Conservation (phyloP, 2,797 vertebrate genomes). For the Hybognathus amarus region DNA sequence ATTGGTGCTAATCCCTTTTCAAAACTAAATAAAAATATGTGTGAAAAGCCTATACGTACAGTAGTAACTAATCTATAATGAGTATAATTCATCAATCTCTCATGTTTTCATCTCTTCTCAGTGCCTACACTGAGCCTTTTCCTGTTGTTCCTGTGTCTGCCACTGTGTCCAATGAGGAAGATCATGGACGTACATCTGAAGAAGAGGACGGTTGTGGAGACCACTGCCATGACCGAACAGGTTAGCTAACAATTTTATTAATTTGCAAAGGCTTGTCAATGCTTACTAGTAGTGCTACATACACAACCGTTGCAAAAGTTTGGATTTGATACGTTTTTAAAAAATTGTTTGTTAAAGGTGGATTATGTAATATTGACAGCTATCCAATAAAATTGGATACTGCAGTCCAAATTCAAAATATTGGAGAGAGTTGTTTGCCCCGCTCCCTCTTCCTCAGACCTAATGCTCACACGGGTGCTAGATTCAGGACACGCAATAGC, state of each 20-base stretch:
- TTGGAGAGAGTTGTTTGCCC: not conserved
- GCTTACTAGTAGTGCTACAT: not conserved
- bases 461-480: not conserved
- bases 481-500: not conserved
- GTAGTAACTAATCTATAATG: not conserved
- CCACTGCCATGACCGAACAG: slow-evolving; percentile 81
- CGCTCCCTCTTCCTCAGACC: not conserved
- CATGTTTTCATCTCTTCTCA: slow-evolving; percentile 62
- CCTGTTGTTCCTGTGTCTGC: slow-evolving; percentile 81
- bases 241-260: slow-evolving; percentile 68
- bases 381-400: not conserved
- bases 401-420: not conserved
- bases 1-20: not conserved
- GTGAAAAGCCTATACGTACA: not conserved
- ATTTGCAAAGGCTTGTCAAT: not conserved
- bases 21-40: not conserved
- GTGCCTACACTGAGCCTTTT: slow-evolving; percentile 95
- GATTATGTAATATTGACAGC: not conserved
- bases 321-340: not conserved
- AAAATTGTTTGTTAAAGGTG: not conserved
- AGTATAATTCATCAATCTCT: not conserved
- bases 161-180: slow-evolving; percentile 84
- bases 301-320: not conserved
- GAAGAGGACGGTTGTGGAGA: slow-evolving; percentile 85
- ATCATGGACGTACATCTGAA: slow-evolving; percentile 90